Base-by-base conservation (phyloP, 1,140 invertebrate genomes). In the Aphis gossypii region DNA sequence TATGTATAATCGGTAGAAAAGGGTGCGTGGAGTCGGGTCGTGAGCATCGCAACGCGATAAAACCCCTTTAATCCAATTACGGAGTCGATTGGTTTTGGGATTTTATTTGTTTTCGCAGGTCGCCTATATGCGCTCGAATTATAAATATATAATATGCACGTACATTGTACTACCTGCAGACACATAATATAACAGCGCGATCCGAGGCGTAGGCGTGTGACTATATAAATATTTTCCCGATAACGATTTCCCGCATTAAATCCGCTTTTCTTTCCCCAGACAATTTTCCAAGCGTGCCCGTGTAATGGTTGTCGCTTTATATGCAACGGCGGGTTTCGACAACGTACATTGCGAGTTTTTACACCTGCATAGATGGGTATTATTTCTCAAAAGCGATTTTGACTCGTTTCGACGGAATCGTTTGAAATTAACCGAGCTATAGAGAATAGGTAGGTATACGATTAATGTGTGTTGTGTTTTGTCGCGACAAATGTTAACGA, bases 61-160 rank as follows among this genome's bases (percentile, higher is more conserved):
- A 83, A 83, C 18, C 35, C 76, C 76, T 83, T 38, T 83, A 83
- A 83, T 83, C 76, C 76, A 38, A 83, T 83, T 83, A 41, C 35
- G 20, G n/a, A 83, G 76, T 38, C 76, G 35, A 83, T 41, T 83
- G 76, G 76, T 83, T 83, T 83, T 9, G n/a, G 76, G 35, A 83
- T 83, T 83, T 83, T 83, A 83, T 83, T 83, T 83, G 35, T 83
- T 83, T 18, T 68, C 30, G 30, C 30, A 5, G 4, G 14, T 68
- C 18, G 60, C 30, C 11, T n/a, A 3, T 41, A 41, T 3, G 14
- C 60, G 5, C 60, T 9, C 30, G 30, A 68, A 68, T n/a, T 68
- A 68, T 68, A 68, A 68, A 68, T 68, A 68, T 23, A 54, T 56
- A 9, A 60, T 60, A 30, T 60, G 23, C 56, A 56, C 18, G 56